phyloP scores from a whole-genome alignment of 2,888 invertebrate genomes.

The Andrena praecox region DNA sequence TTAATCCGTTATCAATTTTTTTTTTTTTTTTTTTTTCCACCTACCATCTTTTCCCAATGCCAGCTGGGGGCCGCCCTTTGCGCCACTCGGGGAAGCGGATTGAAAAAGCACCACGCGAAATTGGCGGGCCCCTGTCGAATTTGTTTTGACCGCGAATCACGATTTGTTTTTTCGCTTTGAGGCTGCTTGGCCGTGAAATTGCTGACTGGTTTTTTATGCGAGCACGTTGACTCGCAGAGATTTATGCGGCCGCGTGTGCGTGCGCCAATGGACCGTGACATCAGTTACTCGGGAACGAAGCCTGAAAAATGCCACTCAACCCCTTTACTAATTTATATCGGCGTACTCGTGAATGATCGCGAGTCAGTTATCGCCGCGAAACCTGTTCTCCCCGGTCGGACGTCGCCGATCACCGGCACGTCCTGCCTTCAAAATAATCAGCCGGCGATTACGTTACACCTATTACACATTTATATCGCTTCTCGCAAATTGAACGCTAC shows the following conservation, averaged over 20 bases:
- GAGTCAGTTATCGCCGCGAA: slow-evolving; percentile 23
- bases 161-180: slow-evolving; percentile 51
- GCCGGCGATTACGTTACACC: slow-evolving; percentile 4
- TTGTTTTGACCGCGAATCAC: slow-evolving; percentile 60
- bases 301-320: slow-evolving; percentile 28
- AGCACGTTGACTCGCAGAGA: slow-evolving; percentile 55
- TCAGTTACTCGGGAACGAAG: slow-evolving; percentile 11
- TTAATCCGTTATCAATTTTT: slow-evolving; percentile 66
- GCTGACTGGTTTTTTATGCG: slow-evolving; percentile 62
- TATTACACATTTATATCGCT: slow-evolving; percentile 2
- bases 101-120: slow-evolving; percentile 51
- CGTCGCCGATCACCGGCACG: slow-evolving; percentile 22
- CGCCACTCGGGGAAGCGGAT: slow-evolving; percentile 9
- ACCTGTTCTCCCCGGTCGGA: slow-evolving; percentile 9
- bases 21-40: slow-evolving; percentile 27
- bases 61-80: background rate
- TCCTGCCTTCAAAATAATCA: slow-evolving; percentile 29
- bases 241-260: slow-evolving; percentile 51
- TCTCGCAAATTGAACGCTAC: background rate
- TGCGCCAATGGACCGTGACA: slow-evolving; percentile 36
- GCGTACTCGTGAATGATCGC: slow-evolving; percentile 26
- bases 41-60: background rate
- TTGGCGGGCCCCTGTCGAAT: slow-evolving; percentile 55
- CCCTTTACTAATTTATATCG: slow-evolving; percentile 27
- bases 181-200: slow-evolving; percentile 67